Evolutionary conservation across 2,113 vertebrate genomes (phyloP).

Genomic region (Lepisosteus oculatus): DNA sequence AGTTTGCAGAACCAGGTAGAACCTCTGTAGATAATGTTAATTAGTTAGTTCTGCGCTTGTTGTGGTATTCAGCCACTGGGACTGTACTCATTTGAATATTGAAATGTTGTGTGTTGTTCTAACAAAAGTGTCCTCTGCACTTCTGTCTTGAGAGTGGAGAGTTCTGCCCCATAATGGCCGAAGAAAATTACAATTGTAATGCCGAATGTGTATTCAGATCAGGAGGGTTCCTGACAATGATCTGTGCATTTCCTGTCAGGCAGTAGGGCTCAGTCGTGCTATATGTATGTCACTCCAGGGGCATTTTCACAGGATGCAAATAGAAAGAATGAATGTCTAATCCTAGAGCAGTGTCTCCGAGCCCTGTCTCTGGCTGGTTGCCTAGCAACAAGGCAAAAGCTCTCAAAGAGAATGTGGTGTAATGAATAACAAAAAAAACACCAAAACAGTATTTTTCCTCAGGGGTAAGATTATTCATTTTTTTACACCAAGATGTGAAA

Average conservation of each 20-base stretch:
- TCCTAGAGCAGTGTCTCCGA: constrained; percentile 38
- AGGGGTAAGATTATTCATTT: neutral
- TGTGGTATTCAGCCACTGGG: no score
- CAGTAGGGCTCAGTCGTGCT: neutral
- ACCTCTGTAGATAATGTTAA: no score
- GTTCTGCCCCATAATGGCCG: no score
- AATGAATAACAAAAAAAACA: constrained; percentile 19
- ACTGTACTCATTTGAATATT: no score
- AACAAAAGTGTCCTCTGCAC: no score
- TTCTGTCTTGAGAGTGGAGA: no score
- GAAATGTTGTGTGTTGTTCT: no score
- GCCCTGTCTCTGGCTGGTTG: constrained; percentile 47
- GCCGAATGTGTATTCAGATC: no score
- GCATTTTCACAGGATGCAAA: constrained; percentile 8
- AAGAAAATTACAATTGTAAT: no score
- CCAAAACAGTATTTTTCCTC: neutral
- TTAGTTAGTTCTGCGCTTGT: no score
- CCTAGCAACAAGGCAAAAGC: constrained; percentile 60
- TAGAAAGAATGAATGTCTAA: constrained; percentile 33
- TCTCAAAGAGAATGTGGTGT: constrained; percentile 49
- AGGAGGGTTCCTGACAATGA: neutral
- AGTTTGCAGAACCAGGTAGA: no score
- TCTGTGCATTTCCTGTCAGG: neutral
- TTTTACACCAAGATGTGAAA: neutral
- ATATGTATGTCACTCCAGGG: constrained; percentile 12